Evolutionary conservation across 1,140 invertebrate genomes (phyloP).

Genomic region (Plodia interpunctella): DNA sequence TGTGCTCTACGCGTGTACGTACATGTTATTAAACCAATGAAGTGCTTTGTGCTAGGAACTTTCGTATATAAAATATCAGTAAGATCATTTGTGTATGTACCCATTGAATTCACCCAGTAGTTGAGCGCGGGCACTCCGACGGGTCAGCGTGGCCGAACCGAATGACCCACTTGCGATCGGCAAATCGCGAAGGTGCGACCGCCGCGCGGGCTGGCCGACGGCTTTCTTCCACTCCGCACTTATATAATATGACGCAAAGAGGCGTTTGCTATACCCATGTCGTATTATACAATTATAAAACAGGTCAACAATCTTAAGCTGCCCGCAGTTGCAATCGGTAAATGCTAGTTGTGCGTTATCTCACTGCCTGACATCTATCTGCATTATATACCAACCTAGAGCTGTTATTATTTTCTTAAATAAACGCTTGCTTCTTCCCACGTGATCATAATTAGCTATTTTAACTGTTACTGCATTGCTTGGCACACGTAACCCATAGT

Average conservation of each 20-base stretch:
- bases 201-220: background rate
- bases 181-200: background rate
- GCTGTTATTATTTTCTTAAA: background rate
- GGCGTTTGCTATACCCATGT: slow-evolving; percentile 18
- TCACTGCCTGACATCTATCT: background rate
- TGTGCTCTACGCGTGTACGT: too few relatives aligned
- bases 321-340: slow-evolving; percentile 9
- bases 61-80: too few relatives aligned
- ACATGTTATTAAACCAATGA: too few relatives aligned
- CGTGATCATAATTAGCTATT: background rate
- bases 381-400: background rate
- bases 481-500: background rate
- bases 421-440: background rate
- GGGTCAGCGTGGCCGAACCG: background rate
- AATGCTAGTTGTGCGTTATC: background rate
- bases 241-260: slow-evolving; percentile 23
- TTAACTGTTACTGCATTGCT: background rate
- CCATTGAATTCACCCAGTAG: background rate
- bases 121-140: background rate
- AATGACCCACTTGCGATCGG: background rate
- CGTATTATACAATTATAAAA: slow-evolving; percentile 22
- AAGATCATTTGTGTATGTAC: background rate
- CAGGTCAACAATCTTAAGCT: slow-evolving; percentile 19
- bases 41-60: background rate
- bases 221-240: slow-evolving; percentile 11